phyloP scores from a whole-genome alignment of 2,888 invertebrate species.

The Dynastes hyllus region DNA sequence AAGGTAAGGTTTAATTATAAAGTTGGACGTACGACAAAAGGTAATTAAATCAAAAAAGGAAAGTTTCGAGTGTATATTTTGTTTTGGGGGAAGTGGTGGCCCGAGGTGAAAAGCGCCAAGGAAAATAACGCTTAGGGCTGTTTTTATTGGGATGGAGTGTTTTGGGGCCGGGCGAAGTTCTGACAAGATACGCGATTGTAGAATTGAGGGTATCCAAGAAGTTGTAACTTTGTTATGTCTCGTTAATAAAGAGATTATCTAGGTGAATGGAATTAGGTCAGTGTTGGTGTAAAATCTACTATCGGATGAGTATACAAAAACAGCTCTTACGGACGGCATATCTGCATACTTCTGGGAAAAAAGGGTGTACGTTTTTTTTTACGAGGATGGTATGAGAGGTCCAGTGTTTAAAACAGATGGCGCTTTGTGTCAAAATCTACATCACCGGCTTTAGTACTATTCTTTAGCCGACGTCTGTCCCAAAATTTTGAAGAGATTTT shows the following conservation, averaged over 20 bases:
- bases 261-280: slow-evolving; percentile 13
- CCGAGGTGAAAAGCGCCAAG: slow-evolving; percentile 54
- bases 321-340: neutral
- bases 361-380: too few species aligned
- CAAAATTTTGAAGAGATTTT: too few species aligned
- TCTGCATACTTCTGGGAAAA: too few species aligned
- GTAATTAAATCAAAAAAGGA: slow-evolving; percentile 57
- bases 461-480: too few species aligned
- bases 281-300: neutral
- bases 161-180: slow-evolving; percentile 1
- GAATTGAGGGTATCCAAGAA: neutral
- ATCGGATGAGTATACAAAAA: too few species aligned
- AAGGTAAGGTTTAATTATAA: slow-evolving; percentile 56
- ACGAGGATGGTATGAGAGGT: too few species aligned
- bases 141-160: slow-evolving; percentile 3
- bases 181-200: slow-evolving; percentile 13
- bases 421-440: too few species aligned
- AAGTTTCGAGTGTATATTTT: slow-evolving; percentile 52
- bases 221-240: slow-evolving; percentile 23
- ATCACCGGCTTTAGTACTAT: too few species aligned
- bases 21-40: slow-evolving; percentile 54
- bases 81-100: slow-evolving; percentile 48
- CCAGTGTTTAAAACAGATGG: too few species aligned
- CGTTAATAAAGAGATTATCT: slow-evolving; percentile 12
- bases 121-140: slow-evolving; percentile 42